Evolutionary conservation across 1,140 invertebrate genomes (phyloP).

Genomic region (Solenopsis invicta): DNA sequence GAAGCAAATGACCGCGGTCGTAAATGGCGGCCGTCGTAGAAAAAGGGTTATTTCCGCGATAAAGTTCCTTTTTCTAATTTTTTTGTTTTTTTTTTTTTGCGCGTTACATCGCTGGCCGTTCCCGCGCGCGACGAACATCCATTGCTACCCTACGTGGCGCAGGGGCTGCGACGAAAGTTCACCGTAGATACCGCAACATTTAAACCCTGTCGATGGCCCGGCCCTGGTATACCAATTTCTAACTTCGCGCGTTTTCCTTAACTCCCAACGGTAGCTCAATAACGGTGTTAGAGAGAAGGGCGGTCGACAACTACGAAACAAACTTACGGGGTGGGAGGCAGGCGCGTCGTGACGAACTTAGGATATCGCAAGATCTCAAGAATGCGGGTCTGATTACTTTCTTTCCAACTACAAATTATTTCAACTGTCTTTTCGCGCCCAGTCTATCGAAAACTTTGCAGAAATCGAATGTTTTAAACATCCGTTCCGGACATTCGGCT

Average conservation of each 20-base stretch:
- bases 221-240: conserved; percentile 49
- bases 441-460: conserved; percentile 1
- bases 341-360: conserved; percentile 48
- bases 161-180: conserved; percentile 27
- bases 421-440: conserved; percentile 23
- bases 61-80: conserved; percentile 58
- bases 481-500: background rate
- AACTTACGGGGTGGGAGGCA: conserved; percentile 29
- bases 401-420: conserved; percentile 55
- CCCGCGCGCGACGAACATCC: conserved; percentile 33
- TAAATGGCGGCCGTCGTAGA: conserved; percentile 43
- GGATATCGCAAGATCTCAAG: conserved; percentile 53
- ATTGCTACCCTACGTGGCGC: conserved; percentile 32
- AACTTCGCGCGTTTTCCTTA: conserved; percentile 60
- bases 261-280: conserved; percentile 57
- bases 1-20: conserved; percentile 47
- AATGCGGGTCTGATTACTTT: conserved; percentile 60
- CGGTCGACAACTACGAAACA: conserved; percentile 48
- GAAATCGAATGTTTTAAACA: background rate
- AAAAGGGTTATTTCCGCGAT: conserved; percentile 69
- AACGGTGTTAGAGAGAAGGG: conserved; percentile 18
- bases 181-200: conserved; percentile 47
- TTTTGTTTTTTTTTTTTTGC: conserved; percentile 6
- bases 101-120: conserved; percentile 30
- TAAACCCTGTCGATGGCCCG: conserved; percentile 44